Base-by-base conservation (phyloP, 2,113 vertebrate species). In the Hyla sarda region DNA sequence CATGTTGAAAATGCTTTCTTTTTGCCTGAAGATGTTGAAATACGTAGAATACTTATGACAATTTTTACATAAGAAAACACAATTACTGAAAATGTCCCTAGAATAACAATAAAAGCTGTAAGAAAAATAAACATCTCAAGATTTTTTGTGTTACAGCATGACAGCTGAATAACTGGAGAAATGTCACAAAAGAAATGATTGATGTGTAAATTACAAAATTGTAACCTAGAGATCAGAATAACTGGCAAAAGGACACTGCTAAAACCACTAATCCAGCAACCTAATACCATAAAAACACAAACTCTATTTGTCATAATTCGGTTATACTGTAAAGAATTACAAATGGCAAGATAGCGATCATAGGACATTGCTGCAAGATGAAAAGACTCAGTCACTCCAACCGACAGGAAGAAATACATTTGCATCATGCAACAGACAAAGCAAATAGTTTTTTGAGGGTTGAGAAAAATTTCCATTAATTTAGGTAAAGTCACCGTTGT, bases 361-460 rank as follows among this genome's bases (percentile, higher is more conserved):
- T 90, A 92, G 1, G 93, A 92, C 92, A 91, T 93, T 72, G 88
- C 89, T 0, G 88, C 89, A 3, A 93, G 91, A 19, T 92, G 62
- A 82, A 88, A 90, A 58, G 83, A 82, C 48, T 91, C 90, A 17
- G 89, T 85, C 45, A 89, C 88, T 58, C 90, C 90, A 37, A 90
- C 88, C 23, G 92, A 89, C 74, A 91, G 88, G 54, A 90, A 88
- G 1, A 87, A 82, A 47, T 91, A 92, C 37, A 90, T 82, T 54
- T 91, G 90, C 2, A 71, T 76, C 58, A 90, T 90, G 5, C 90
- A 92, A 28, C 30, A 88, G 41, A 50, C 80, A 65, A 90, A 92
- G 0, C 79, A 67, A 0, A 89, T 90, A 2, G 72, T 90, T 60
- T 41, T 41, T 8, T 8, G 3, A 8, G 41, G 3, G 8, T 3